Conservation (phyloP, 2,888 invertebrate species). For the Orchesellides sinensis region DNA sequence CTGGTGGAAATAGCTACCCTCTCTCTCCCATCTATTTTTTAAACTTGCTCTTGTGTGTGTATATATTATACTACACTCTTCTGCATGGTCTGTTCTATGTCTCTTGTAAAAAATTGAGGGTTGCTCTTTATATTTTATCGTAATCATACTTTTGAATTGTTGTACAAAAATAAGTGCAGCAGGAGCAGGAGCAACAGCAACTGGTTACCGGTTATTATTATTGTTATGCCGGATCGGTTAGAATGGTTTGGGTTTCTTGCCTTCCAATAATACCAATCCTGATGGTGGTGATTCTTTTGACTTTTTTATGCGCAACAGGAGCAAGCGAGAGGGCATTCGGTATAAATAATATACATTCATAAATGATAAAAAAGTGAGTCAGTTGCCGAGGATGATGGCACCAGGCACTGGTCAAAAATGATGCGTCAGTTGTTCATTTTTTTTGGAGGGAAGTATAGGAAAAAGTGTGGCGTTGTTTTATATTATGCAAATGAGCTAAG, state of each 20-base stretch:
- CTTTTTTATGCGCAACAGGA: not conserved
- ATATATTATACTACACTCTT: no score
- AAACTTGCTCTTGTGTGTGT: no score
- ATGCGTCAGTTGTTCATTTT: conserved; percentile 25
- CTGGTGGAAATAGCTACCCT: not conserved
- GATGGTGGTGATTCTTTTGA: not conserved
- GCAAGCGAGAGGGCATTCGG: not conserved
- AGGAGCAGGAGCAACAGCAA: no score
- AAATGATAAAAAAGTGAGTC: not conserved
- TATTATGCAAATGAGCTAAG: not conserved
- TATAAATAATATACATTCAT: not conserved
- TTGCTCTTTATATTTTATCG: conserved; percentile 12
- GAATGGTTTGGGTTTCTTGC: not conserved
- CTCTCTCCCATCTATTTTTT: not conserved
- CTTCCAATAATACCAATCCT: no score
- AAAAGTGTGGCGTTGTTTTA: not conserved
- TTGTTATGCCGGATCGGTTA: not conserved
- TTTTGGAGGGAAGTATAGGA: conserved; percentile 24
- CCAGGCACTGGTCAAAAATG: not conserved
- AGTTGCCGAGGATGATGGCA: not conserved
- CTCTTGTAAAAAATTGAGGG: conserved; percentile 20
- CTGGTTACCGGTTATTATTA: conserved; percentile 35
- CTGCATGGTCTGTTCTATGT: conserved; percentile 5
- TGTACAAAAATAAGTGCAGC: no score
- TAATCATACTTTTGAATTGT: not conserved